Conservation (phyloP, 2,888 invertebrate genomes). For the Tethea ocularis region DNA sequence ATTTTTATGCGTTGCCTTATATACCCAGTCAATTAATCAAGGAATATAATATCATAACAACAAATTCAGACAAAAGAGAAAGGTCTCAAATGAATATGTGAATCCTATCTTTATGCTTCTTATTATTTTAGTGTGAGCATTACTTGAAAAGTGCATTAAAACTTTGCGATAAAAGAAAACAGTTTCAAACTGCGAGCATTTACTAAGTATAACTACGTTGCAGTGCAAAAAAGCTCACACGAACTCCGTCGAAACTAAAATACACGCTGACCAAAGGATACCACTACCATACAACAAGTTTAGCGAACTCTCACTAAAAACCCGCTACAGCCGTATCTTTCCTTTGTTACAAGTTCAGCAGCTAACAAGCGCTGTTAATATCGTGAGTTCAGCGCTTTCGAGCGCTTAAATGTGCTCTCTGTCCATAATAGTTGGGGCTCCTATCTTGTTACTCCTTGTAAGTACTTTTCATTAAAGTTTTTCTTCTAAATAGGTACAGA, state of each 20-base stretch:
- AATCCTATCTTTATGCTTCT: background rate
- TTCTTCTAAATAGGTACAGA: slow-evolving; percentile 11
- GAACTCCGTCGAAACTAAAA: background rate
- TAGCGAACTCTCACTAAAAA: slow-evolving; percentile 2
- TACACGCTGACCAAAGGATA: slow-evolving; percentile 1
- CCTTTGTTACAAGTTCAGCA: slow-evolving; percentile 13
- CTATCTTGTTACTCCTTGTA: slow-evolving; percentile 20
- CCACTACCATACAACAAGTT: slow-evolving; percentile 2
- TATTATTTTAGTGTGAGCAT: background rate
- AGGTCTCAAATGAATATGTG: too few species aligned
- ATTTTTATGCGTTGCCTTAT: too few species aligned
- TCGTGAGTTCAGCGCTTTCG: slow-evolving; percentile 12
- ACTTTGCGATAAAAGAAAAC: background rate
- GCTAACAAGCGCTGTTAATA: slow-evolving; percentile 16
- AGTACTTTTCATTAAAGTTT: slow-evolving; percentile 24
- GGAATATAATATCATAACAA: too few species aligned
- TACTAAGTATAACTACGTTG: background rate
- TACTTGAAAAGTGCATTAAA: background rate
- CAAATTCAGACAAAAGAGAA: too few species aligned
- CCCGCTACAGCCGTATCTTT: slow-evolving; percentile 1
- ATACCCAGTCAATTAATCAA: too few species aligned
- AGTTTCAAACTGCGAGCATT: background rate
- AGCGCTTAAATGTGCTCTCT: slow-evolving; percentile 5
- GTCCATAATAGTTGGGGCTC: slow-evolving; percentile 16
- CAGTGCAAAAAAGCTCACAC: background rate